Evolutionary conservation across 2,113 vertebrate genomes (phyloP).

Genomic region (Ellobius talpinus): DNA sequence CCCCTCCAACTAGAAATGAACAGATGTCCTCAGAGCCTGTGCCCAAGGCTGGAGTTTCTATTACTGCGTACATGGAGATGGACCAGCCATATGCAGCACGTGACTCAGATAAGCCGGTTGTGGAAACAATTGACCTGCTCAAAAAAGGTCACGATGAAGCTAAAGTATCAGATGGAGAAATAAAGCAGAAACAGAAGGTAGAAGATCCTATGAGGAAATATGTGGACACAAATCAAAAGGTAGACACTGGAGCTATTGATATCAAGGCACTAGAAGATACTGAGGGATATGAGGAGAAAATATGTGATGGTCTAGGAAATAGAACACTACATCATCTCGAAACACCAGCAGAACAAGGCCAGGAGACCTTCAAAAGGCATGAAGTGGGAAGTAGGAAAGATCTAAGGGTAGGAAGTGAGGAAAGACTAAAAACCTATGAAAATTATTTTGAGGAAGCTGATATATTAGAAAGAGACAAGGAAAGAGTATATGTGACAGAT

Average conservation of each 20-base stretch:
- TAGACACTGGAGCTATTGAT: slow-evolving; percentile 82
- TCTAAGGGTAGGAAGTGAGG: background rate
- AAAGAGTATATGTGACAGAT: background rate
- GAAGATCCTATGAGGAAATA: slow-evolving; percentile 81
- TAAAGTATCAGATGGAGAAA: slow-evolving; percentile 79
- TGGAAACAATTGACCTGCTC: slow-evolving; percentile 78
- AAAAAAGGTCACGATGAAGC: slow-evolving; percentile 78
- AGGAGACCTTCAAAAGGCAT: slow-evolving; percentile 64
- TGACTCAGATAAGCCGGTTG: slow-evolving; percentile 75
- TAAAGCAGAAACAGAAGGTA: slow-evolving; percentile 58
- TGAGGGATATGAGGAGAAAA: slow-evolving; percentile 81
- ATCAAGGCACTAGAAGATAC: slow-evolving; percentile 76
- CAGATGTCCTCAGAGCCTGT: slow-evolving; percentile 79
- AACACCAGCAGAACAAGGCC: slow-evolving; percentile 65
- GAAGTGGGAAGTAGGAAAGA: slow-evolving; percentile 25
- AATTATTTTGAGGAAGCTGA: slow-evolving; percentile 51
- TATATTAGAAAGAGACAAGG: slow-evolving; percentile 63
- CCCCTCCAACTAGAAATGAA: slow-evolving; percentile 79
- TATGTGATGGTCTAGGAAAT: slow-evolving; percentile 58
- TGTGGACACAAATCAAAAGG: slow-evolving; percentile 86
- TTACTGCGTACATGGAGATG: slow-evolving; percentile 86
- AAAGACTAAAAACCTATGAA: slow-evolving; percentile 58
- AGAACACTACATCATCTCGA: slow-evolving; percentile 62
- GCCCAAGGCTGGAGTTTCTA: slow-evolving; percentile 80
- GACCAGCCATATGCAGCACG: slow-evolving; percentile 79